A percentile compares a stretch with the other conserved stretches of the same genome.
phyloP scores from a whole-genome alignment of 2,113 vertebrate genomes.

The Scopus umbretta region DNA sequence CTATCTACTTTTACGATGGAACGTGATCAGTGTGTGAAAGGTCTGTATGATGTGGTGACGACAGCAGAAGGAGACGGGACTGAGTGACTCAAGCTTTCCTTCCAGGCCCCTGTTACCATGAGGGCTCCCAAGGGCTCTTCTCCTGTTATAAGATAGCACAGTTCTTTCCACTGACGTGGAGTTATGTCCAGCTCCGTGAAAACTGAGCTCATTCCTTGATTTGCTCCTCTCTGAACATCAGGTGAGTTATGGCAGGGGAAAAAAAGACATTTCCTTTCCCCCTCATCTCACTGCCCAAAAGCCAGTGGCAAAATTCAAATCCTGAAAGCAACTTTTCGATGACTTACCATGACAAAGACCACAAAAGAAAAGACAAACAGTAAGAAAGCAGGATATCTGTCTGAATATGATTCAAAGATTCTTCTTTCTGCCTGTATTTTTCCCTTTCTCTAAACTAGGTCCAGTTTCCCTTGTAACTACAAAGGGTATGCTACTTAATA shows the following conservation, averaged over 20 bases:
- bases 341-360: background rate
- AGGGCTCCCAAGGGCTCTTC: conserved; percentile 42
- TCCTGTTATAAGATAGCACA: conserved; percentile 20
- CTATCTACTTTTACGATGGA: conserved; percentile 51
- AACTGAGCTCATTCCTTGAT: conserved; percentile 11
- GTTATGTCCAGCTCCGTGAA: background rate
- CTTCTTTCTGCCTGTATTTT: background rate
- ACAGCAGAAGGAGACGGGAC: conserved; percentile 17
- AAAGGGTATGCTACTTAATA: background rate
- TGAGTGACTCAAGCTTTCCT: conserved; percentile 59
- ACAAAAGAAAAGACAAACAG: background rate
- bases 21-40: conserved; percentile 40
- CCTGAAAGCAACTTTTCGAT: background rate
- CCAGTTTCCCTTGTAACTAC: background rate
- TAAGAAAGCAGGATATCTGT: background rate
- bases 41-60: background rate
- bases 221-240: conserved; percentile 21
- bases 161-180: conserved; percentile 52
- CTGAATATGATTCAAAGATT: background rate
- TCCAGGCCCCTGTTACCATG: background rate
- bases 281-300: background rate
- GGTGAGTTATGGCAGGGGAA: background rate
- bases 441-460: background rate
- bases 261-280: background rate
- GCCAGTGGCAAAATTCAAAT: background rate